A percentile compares a stretch with the other conserved stretches of the same genome.
Evolutionary conservation across 2,888 invertebrate species (phyloP).

Genomic region (Drosophila subsilvestris): DNA sequence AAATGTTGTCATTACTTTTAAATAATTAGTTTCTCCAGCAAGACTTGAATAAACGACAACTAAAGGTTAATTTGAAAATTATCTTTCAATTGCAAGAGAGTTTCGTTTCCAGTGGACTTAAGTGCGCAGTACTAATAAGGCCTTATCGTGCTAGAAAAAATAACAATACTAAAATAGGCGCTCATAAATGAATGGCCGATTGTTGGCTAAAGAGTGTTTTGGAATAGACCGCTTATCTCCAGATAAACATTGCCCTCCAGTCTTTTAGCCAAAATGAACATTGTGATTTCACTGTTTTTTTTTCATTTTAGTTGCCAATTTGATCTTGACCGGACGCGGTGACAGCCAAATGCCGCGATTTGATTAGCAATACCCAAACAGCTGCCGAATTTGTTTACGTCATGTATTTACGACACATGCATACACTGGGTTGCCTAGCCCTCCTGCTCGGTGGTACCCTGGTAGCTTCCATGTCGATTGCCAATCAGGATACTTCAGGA

Average conservation of each 20-base stretch:
- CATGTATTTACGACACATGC: slow-evolving; percentile 76
- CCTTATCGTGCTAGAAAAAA: slow-evolving; percentile 18
- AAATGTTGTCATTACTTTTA: not conserved
- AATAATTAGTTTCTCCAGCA: not conserved
- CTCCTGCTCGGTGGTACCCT: slow-evolving; percentile 72
- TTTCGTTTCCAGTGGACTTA: not conserved
- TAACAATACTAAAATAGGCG: slow-evolving; percentile 34
- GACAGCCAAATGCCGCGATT: slow-evolving; percentile 12
- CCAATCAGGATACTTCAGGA: slow-evolving; percentile 73
- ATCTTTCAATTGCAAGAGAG: not conserved
- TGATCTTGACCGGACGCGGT: slow-evolving; percentile 30
- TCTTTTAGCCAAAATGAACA: slow-evolving; percentile 4
- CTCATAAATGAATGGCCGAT: slow-evolving; percentile 21
- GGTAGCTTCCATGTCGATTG: slow-evolving; percentile 82
- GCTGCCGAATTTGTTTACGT: not conserved
- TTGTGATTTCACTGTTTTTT: not conserved
- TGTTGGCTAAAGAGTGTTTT: slow-evolving; percentile 4
- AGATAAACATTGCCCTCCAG: slow-evolving; percentile 11
- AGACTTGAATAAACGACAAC: not conserved
- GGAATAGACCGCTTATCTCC: slow-evolving; percentile 54
- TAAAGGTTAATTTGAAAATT: not conserved
- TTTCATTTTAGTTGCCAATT: slow-evolving; percentile 52
- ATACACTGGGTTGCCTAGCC: slow-evolving; percentile 68
- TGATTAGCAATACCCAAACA: slow-evolving; percentile 16
- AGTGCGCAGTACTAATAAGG: slow-evolving; percentile 18